Base-by-base conservation (phyloP, 2,113 vertebrate genomes). In the Eptatretus burgeri region DNA sequence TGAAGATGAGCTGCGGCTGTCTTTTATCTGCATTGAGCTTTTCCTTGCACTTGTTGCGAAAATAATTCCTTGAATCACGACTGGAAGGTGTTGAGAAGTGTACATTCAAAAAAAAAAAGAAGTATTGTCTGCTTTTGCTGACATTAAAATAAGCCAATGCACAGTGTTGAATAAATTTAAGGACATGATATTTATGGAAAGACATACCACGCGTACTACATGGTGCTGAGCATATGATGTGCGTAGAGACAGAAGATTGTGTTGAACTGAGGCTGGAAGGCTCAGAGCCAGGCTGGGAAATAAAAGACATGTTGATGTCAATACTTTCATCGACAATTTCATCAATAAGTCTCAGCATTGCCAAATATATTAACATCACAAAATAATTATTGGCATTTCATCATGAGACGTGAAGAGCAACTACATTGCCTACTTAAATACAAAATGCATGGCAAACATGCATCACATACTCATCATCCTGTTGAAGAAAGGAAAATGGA, bases 241-340 rank as follows among this genome's bases (percentile, higher is more conserved):
- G 83, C 62, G 85, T 89, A 1, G 82, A 84, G 65, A 84, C 84
- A 2, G 85, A 88, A 70, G 27, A 41, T 3, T 85, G 84, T 64
- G 85, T 87, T 52, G 86, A 89, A 69, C 84, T 89, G 74, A 93
- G 75, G 71, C 85, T 93, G 67, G 85, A 94, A 69, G 85, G 87
- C 66, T 84, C 91, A 63, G 86, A 85, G 73, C 86, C 91, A 51
- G 85, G 83, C 81, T 93, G 77, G 71, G 68, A 77, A 13, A 60
- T 9, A 60, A 20, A 20, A 60, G 20, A 20, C n/a, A 60, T 41
- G 27, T 41, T 41, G 27, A 41, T 41, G 27, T 41, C 27, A 41
- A 7, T 41, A 41, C 27, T 41, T 41, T 41, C 27, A 60, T 2
- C 56, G 13, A 60, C 56, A 60, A 60, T 17, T n/a, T 12, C 56